Evolutionary conservation across 2,113 vertebrate species (phyloP), one percentile per base, ranked within the genome.

Genomic region (Marmota flaviventris): DNA sequence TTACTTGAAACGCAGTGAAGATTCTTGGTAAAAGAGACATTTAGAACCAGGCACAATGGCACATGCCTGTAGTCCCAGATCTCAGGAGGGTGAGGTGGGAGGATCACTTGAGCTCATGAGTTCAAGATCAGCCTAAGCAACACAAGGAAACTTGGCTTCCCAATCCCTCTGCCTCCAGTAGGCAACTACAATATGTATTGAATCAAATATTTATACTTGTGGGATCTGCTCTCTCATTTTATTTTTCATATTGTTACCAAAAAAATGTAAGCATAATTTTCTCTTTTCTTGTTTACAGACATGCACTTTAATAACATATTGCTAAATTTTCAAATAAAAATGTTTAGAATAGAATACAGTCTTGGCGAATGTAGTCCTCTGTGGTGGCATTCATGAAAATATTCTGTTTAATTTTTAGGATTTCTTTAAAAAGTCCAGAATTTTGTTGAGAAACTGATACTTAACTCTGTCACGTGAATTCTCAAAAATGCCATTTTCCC

Each of bases 211-310:
- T 95, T 86, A 85, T n/a, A 76, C 5, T 76, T 75, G 7, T 72
- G 58, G 18, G 17, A 18, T 85, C 48, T 81, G 18, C 84, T 90
- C 83, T 92, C 39, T 18, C 13, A 18, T 78, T 79, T 70, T 75
- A 75, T 92, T 95, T 83, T 90, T 32, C 18, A 86, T 29, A 70
- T 20, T 76, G 37, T 82, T 90, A 75, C 22, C 24, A 96, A 94
- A 77, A 11, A 82, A 77, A 53, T 53, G 56, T 18, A 73, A 78
- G n/a, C n/a, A 48, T 37, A 87, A 82, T 56, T 88, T 92, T 84
- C 4, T 81, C 37, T 65, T 84, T 72, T 45, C 37, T 78, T 58
- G 61, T 91, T 14, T 27, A 9, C 8, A 92, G 13, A 82, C 6
- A 79, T 85, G 27, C 5, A 76, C 6, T 79, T 89, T 93, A 67